Conservation (phyloP, 2,888 invertebrate genomes). For the Acronicta leporina region DNA sequence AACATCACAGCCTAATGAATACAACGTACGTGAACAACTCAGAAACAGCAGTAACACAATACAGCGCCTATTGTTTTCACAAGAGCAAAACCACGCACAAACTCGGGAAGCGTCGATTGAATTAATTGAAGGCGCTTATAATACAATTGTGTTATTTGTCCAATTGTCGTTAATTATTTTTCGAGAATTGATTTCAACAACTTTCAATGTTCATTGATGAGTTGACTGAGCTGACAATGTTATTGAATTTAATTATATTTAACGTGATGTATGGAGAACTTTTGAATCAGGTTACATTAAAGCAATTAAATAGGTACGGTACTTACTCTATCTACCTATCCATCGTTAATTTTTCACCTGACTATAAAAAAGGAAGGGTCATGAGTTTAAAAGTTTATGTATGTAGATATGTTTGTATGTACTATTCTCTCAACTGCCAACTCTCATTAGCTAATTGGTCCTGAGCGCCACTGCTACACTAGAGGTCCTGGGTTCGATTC, state of each 20-base stretch:
- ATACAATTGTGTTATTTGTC: slow-evolving; percentile 38
- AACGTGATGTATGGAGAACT: background rate
- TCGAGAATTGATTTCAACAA: slow-evolving; percentile 30
- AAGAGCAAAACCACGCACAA: slow-evolving; percentile 40
- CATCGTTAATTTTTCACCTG: no score
- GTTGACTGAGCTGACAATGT: slow-evolving; percentile 2
- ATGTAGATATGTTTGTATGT: no score
- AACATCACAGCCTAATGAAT: slow-evolving; percentile 31
- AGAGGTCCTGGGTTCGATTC: no score
- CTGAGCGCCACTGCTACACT: no score
- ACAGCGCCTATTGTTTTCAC: slow-evolving; percentile 38
- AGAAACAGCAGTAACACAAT: slow-evolving; percentile 25
- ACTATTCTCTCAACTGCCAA: no score
- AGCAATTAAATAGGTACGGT: no score
- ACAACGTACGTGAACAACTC: slow-evolving; percentile 20
- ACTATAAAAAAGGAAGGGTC: no score
- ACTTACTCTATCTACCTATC: no score
- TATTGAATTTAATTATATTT: slow-evolving; percentile 5
- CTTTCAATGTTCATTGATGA: slow-evolving; percentile 18
- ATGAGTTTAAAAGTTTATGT: no score
- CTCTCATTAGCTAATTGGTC: no score
- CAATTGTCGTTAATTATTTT: slow-evolving; percentile 40
- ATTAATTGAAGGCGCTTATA: slow-evolving; percentile 45
- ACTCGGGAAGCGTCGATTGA: slow-evolving; percentile 43
- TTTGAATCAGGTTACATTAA: background rate